A percentile compares a stretch with the other conserved stretches of the same genome.
These are phyloP conservation scores for Oryzias melastigma DNA, from an alignment of 2,113 vertebrate species.

Conservation along the genomic window DNA sequence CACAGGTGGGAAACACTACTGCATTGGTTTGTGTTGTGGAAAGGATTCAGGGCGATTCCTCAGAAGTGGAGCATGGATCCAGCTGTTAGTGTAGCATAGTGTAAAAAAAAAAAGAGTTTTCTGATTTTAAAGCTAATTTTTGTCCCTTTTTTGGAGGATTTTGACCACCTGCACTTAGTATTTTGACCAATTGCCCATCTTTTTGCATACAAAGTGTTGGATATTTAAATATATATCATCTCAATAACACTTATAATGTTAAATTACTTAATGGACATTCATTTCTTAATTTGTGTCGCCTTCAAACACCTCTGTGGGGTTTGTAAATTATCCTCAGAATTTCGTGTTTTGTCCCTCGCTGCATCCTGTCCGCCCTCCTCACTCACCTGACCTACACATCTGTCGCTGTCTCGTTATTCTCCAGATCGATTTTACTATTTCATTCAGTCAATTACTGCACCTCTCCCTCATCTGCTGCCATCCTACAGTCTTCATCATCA, in stretches of 20 bases:
- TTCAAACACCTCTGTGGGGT: not conserved
- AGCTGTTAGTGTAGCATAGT: too few relatives aligned
- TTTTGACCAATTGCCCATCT: too few relatives aligned
- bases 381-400: constrained; percentile 54
- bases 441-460: constrained; percentile 66
- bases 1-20: constrained; percentile 85
- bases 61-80: too few relatives aligned
- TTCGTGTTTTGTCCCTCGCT: constrained; percentile 2
- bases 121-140: too few relatives aligned
- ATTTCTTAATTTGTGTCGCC: too few relatives aligned
- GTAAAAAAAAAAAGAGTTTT: too few relatives aligned
- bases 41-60: not conserved
- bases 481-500: constrained; percentile 67
- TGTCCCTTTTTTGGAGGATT: too few relatives aligned
- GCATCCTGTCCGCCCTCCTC: constrained; percentile 38
- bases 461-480: constrained; percentile 63
- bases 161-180: too few relatives aligned
- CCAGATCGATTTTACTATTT: constrained; percentile 71
- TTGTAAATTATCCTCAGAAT: not conserved
- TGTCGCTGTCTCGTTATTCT: constrained; percentile 66
- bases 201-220: too few relatives aligned
- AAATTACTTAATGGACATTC: too few relatives aligned
- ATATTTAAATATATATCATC: too few relatives aligned
- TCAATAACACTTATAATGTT: too few relatives aligned
- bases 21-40: not conserved